Evolutionary conservation across 2,113 vertebrate genomes (phyloP).

Genomic region (Pterocles burchelli): DNA sequence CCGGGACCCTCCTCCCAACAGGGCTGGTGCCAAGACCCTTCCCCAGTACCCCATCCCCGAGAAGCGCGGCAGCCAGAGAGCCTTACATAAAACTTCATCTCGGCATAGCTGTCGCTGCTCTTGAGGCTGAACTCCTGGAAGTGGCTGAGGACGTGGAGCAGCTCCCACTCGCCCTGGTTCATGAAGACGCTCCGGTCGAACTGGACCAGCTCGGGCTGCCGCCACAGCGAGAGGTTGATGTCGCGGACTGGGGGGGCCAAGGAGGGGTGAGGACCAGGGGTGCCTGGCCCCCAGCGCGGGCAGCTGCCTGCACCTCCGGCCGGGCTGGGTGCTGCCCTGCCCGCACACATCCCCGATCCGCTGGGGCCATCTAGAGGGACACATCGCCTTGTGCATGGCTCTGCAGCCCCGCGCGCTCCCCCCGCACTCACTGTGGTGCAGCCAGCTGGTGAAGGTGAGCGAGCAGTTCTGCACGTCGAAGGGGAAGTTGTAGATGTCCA

Average conservation of each 20-base stretch:
- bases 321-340: background rate
- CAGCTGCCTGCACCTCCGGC: background rate
- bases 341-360: background rate
- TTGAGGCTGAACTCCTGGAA: slow-evolving; percentile 90
- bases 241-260: slow-evolving; percentile 82
- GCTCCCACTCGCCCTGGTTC: slow-evolving; percentile 98
- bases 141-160: slow-evolving; percentile 86
- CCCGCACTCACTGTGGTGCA: slow-evolving; percentile 88
- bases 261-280: background rate
- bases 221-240: slow-evolving; percentile 94
- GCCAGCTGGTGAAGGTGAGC: slow-evolving; percentile 97
- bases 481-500: slow-evolving; percentile 98
- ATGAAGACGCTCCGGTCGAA: slow-evolving; percentile 91
- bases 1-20: background rate
- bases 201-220: slow-evolving; percentile 86
- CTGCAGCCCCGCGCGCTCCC: background rate
- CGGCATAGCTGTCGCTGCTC: slow-evolving; percentile 82
- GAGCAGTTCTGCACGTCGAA: slow-evolving; percentile 98
- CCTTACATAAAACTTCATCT: slow-evolving; percentile 97
- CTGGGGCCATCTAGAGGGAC: slow-evolving; percentile 58
- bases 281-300: background rate
- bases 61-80: rapidly evolving
- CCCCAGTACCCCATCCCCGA: rapidly evolving
- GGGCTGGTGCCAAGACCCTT: background rate
- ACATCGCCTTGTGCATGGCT: background rate